A percentile compares a stretch with the other conserved stretches of the same genome.
phyloP scores from a whole-genome alignment of 2,113 vertebrate genomes.

The Tapirus terrestris region DNA sequence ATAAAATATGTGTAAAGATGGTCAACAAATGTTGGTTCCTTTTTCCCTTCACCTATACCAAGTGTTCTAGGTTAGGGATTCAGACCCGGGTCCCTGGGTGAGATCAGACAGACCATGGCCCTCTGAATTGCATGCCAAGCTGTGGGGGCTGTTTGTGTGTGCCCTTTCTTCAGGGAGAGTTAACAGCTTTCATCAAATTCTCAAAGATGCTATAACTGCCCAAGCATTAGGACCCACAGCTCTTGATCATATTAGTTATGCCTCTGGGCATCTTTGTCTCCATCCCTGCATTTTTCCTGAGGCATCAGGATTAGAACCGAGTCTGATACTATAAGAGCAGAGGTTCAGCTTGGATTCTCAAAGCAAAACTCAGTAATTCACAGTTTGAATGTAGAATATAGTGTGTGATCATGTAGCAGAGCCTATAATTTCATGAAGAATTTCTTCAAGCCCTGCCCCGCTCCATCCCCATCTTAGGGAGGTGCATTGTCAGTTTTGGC shows the following conservation, averaged over 20 bases:
- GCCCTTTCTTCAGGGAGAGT: not conserved
- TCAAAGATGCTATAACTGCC: not conserved
- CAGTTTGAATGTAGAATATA: not conserved
- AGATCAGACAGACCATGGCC: not conserved
- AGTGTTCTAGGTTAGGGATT: not conserved
- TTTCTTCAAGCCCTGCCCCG: not conserved
- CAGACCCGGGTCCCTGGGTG: not conserved
- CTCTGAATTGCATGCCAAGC: not conserved
- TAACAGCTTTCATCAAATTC: not conserved
- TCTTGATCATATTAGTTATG: not conserved
- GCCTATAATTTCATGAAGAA: slow-evolving; percentile 19
- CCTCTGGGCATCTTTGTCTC: not conserved
- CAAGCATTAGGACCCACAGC: not conserved
- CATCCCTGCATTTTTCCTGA: not conserved
- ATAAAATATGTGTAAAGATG: not conserved
- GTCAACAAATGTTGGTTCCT: not conserved
- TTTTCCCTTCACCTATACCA: not conserved
- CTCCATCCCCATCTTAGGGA: not conserved
- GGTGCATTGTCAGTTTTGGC: not conserved
- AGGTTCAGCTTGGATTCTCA: not conserved
- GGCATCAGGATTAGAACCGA: not conserved
- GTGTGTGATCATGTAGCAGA: not conserved
- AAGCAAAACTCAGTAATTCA: not conserved
- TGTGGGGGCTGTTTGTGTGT: not conserved
- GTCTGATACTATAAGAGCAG: not conserved